These are phyloP conservation scores for Hydractinia echinata DNA, from an alignment of 30 jellyfish, hydroid and myxozoan species.

Conservation along the genomic window DNA sequence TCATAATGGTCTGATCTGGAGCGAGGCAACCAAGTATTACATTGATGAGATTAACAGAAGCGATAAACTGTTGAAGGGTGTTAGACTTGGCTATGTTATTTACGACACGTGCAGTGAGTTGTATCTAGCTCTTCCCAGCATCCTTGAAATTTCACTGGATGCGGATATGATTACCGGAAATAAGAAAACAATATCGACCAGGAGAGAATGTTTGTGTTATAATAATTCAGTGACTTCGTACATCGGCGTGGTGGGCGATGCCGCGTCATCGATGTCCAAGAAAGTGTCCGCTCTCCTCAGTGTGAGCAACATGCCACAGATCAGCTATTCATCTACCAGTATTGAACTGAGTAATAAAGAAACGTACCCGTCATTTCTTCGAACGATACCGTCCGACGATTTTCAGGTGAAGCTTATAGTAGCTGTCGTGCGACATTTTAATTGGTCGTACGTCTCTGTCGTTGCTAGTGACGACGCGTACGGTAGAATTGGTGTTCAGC, in stretches of 20 bases:
- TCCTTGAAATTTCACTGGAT: constrained; percentile 52
- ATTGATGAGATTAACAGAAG: constrained; percentile 23
- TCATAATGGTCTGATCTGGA: constrained; percentile 62
- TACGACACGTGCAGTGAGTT: constrained; percentile 61
- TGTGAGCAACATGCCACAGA: constrained; percentile 9
- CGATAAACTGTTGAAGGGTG: constrained; percentile 25
- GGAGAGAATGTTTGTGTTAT: not conserved
- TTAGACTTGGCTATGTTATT: constrained; percentile 50
- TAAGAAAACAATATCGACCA: not conserved
- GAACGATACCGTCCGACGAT: constrained; percentile 30
- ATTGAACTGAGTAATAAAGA: constrained; percentile 21
- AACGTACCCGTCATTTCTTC: constrained; percentile 20
- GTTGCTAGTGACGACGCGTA: constrained; percentile 26
- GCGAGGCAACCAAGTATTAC: constrained; percentile 50
- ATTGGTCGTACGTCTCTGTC: constrained; percentile 30
- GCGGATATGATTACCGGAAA: constrained; percentile 4
- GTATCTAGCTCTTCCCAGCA: constrained; percentile 44
- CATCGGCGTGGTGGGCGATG: constrained; percentile 45
- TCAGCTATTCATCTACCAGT: constrained; percentile 32
- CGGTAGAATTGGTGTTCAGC: constrained; percentile 22
- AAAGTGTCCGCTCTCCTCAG: constrained; percentile 22
- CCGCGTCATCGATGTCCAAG: constrained; percentile 21
- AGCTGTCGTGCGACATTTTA: constrained; percentile 15
- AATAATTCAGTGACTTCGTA: not conserved
- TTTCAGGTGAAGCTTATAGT: constrained; percentile 12